A percentile compares a stretch with the other conserved stretches of the same genome.
Evolutionary conservation across 2,888 invertebrate genomes (phyloP).

Genomic region (Cetonia aurata): DNA sequence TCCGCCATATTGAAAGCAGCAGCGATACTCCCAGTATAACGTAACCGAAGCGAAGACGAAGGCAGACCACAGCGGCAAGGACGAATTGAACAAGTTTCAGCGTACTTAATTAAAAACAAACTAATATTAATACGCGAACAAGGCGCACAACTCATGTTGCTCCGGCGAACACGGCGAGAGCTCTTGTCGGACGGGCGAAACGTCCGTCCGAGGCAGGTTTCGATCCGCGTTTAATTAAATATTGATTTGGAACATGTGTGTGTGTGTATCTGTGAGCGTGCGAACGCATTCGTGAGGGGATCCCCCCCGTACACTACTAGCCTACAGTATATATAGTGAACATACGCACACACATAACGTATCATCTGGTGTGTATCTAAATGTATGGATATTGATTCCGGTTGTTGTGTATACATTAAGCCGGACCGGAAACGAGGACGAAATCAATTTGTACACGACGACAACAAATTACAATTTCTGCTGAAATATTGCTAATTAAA

Average conservation of each 20-base stretch:
- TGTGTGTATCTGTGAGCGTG: slow-evolving; percentile 1
- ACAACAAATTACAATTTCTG: slow-evolving; percentile 54
- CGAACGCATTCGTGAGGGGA: no score
- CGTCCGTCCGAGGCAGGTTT: slow-evolving; percentile 25
- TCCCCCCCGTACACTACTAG: no score
- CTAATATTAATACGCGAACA: slow-evolving; percentile 44
- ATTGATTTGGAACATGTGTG: slow-evolving; percentile 19
- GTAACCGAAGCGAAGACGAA: slow-evolving; percentile 54
- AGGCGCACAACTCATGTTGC: slow-evolving; percentile 41
- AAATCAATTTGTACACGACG: slow-evolving; percentile 50
- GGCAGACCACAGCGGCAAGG: slow-evolving; percentile 58
- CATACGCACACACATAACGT: slow-evolving; percentile 39
- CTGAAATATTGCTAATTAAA: slow-evolving; percentile 56
- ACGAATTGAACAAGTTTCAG: slow-evolving; percentile 48
- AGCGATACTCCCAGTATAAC: slow-evolving; percentile 38
- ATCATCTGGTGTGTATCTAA: slow-evolving; percentile 16
- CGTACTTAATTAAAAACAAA: slow-evolving; percentile 45
- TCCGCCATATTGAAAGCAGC: slow-evolving; percentile 64
- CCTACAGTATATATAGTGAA: neutral
- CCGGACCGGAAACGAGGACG: slow-evolving; percentile 33
- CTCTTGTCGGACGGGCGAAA: slow-evolving; percentile 24
- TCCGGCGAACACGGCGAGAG: slow-evolving; percentile 23
- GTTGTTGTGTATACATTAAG: slow-evolving; percentile 43
- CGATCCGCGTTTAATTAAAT: slow-evolving; percentile 41
- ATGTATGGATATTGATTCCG: slow-evolving; percentile 33